Evolutionary conservation across 2,113 vertebrate species (phyloP), one percentile per base, ranked within the genome.

Genomic region (Lagenorhynchus albirostris): DNA sequence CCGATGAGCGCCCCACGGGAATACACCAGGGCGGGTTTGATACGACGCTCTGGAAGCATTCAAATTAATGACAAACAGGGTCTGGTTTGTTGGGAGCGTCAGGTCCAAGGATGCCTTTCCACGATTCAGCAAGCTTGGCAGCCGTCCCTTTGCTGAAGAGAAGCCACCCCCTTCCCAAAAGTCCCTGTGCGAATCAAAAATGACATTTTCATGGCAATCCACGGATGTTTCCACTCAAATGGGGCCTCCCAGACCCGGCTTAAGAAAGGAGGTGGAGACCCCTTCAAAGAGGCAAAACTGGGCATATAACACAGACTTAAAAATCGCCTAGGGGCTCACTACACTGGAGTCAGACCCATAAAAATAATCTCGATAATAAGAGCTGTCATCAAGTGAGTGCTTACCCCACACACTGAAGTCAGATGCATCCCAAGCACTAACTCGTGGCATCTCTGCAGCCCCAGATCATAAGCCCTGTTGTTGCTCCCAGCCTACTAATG

Each of bases 51-150:
- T 97, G 93, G 79, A 97, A 98, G 88, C 88, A 93, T 97, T 98
- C 95, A 93, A 74, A 95, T 94, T 98, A 97, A 98, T 97, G 94
- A 96, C 86, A 98, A 97, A 97, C 97, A 98, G 94, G 96, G 89
- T 95, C 93, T 84, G 90, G 93, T 94, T 96, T 96, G 87, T 85
- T 87, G 82, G 82, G 55, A 97, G 81, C 53, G 71, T 77, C 6
- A 14, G 76, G 89, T 97, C 92, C 94, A 96, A 97, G 91, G 98
- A 98, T 91, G 90, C 84, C 88, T 97, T 94, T 98, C 97, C 96
- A 97, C 12, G 33, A 95, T 92, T 82, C 6, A 31, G 53, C 53
- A 94, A 89, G 94, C 71, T 90, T 96, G 96, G 92, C 85, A 86
- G 95, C 25, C 62, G 25, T 74, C 71, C 93, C 94, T 96, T 68